Conservation (phyloP, 1,140 invertebrate species). For the Conopomorpha cramerella region DNA sequence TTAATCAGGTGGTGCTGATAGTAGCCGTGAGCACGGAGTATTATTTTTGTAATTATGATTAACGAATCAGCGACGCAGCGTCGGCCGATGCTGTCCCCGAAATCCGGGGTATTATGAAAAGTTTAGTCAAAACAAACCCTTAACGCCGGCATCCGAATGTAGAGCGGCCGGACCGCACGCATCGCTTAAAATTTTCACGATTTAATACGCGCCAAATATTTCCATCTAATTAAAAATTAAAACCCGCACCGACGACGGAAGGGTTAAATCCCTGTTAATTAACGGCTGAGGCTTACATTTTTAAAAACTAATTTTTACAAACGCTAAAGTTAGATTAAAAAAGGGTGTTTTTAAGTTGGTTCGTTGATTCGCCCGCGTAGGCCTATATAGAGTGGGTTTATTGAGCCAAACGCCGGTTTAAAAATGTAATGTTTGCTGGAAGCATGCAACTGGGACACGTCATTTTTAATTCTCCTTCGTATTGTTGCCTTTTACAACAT, state of each 20-base stretch:
- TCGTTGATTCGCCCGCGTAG: conserved; percentile 30
- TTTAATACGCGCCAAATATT: conserved; percentile 61
- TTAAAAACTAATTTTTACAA: conserved; percentile 62
- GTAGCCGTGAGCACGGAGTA: too few species aligned
- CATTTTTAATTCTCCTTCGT: conserved; percentile 44
- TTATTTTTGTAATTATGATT: too few species aligned
- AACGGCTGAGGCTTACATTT: conserved; percentile 45
- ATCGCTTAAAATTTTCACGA: conserved; percentile 51
- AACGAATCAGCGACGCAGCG: too few species aligned
- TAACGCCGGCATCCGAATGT: conserved; percentile 5
- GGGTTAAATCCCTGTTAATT: conserved; percentile 60
- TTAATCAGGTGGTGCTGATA: too few species aligned
- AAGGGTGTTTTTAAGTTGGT: conserved; percentile 34
- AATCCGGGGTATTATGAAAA: too few species aligned
- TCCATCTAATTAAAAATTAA: conserved; percentile 52
- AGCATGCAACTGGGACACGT: conserved; percentile 34
- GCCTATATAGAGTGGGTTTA: conserved; percentile 28
- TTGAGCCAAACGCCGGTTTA: conserved; percentile 40
- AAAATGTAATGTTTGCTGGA: conserved; percentile 47
- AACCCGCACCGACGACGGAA: conserved; percentile 48
- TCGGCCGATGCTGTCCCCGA: too few species aligned
- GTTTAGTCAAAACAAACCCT: too few species aligned
- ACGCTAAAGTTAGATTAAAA: conserved; percentile 60
- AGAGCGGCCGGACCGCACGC: conserved; percentile 9
- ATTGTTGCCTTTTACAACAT: conserved; percentile 41